Evolutionary conservation across 2,888 invertebrate genomes (phyloP), one percentile per base, ranked within the genome.

Genomic region (Bimastos eiseni): DNA sequence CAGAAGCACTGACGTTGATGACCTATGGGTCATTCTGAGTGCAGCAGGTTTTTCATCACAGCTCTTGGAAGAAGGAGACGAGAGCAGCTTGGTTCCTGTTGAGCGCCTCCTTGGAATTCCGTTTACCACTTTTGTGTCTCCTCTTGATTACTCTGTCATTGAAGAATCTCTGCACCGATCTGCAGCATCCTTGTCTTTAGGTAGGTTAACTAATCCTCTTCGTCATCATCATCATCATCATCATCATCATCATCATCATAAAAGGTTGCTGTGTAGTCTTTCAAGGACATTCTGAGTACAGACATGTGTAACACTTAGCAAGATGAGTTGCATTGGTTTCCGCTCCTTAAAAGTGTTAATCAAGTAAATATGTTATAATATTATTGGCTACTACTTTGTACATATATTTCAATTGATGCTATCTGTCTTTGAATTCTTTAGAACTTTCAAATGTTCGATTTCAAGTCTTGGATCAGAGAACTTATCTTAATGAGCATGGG

Each of bases 21-120:
- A 86, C 37, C 86, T 86, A 19, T 86, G 86, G 86, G 86, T 37
- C 34, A 86, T 17, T 37, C 17, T 86, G 36, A 86, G 86, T 86
- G 86, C 86, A 24, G 34, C 86, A 36, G 86, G 86, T 37, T 86
- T 86, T 17, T 8, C 86, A 86, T 86, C 86, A 8, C 86, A 86
- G 86, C 36, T 86, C 36, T 86, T 36, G 19, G 37, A 34, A 5
- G 37, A 34, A 5, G 37, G 86, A 86, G 86, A 86, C 34, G 36
- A 36, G 5, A 15, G 37, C 34, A 19, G 0, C 34, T 36, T 36
- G 36, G 37, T 86, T 86, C 86, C 36, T 24, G 36, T 36, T 37
- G 37, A 37, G 15, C 86, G 15, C 34, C 37, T 86, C 34, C 86
- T 86, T 86, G 37, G 36, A 86, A 86, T 86, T 86, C 86, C 86